Evolutionary conservation across 2,113 vertebrate species (phyloP).

Genomic region (Passer domesticus): DNA sequence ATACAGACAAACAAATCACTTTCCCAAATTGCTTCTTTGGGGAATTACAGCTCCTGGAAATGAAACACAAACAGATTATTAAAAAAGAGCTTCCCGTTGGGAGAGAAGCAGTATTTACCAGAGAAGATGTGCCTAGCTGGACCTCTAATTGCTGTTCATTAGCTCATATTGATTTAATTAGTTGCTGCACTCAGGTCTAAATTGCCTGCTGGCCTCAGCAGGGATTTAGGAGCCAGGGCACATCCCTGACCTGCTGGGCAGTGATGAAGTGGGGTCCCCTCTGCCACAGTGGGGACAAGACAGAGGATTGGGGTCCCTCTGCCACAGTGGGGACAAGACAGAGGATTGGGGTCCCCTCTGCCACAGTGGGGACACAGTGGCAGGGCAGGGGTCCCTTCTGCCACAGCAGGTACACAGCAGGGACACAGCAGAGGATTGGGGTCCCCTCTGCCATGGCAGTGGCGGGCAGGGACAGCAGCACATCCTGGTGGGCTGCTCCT

Average conservation of each 20-base stretch:
- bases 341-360: background rate
- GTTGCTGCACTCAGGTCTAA: conserved; percentile 86
- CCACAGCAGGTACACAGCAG: background rate
- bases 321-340: background rate
- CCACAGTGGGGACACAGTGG: rapidly evolving
- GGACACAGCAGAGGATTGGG: background rate
- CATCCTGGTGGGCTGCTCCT: background rate
- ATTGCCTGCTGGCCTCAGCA: conserved; percentile 87
- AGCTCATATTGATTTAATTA: conserved; percentile 99
- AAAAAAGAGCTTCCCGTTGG: conserved; percentile 90
- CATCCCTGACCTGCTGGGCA: conserved; percentile 47
- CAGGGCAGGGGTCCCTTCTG: background rate
- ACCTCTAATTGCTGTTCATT: conserved; percentile 98
- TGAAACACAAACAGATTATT: conserved; percentile 96
- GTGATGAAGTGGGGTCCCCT: background rate
- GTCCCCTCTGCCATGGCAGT: background rate
- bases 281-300: background rate
- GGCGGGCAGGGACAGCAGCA: background rate
- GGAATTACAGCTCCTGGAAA: conserved; percentile 91
- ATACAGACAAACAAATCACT: conserved; percentile 89
- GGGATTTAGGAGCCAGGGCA: conserved; percentile 69
- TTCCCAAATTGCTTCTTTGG: conserved; percentile 91
- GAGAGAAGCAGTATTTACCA: conserved; percentile 93
- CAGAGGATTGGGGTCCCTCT: background rate
- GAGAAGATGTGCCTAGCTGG: conserved; percentile 89